Conservation (phyloP, 2,888 invertebrate genomes). For the Tipula lateralis region DNA sequence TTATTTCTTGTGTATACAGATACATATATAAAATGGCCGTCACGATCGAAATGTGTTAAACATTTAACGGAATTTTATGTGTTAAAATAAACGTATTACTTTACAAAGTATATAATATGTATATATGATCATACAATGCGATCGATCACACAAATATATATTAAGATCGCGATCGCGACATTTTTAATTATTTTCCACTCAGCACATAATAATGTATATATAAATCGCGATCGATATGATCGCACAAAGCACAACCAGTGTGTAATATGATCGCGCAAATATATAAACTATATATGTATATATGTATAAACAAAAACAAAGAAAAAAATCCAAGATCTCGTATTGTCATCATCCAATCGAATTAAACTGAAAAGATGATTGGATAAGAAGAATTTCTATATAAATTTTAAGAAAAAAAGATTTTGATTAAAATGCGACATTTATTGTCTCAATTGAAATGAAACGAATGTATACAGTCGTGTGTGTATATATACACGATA, state of each 20-base stretch:
- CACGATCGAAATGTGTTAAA: not conserved
- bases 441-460: slow-evolving; percentile 13
- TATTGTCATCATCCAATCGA: slow-evolving; percentile 4
- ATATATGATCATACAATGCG: no score
- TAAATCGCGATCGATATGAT: not conserved
- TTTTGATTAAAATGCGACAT: slow-evolving; percentile 24
- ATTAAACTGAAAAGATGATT: slow-evolving; percentile 5
- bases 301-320: no score
- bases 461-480: not conserved
- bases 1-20: not conserved
- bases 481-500: not conserved
- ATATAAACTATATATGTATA: not conserved
- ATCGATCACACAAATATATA: no score
- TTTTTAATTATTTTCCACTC: not conserved
- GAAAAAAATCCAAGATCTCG: not conserved
- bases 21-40: not conserved
- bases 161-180: not conserved
- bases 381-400: not conserved
- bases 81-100: not conserved
- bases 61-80: not conserved
- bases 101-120: not conserved
- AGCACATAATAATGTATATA: not conserved
- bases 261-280: not conserved
- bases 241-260: not conserved
- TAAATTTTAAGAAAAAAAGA: not conserved